phyloP scores from a whole-genome alignment of 2,113 vertebrate genomes.

The Ceyx melanurus region DNA sequence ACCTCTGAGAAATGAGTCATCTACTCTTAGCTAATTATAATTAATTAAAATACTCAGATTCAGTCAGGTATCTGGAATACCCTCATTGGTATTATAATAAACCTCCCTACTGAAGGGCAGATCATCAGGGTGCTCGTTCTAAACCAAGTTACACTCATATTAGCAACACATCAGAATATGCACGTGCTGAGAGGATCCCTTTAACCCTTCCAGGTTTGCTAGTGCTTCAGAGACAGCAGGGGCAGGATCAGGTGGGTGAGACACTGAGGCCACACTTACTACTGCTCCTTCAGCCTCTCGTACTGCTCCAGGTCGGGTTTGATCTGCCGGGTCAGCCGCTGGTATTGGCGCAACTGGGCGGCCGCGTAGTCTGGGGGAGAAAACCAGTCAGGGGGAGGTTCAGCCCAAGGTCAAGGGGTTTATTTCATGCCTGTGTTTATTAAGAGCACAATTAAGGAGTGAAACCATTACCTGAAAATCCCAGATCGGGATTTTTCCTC shows the following conservation, averaged over 20 bases:
- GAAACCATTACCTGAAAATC: conserved; percentile 86
- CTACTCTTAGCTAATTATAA: accelerated
- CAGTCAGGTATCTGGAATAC: too few species aligned
- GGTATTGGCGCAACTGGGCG: conserved; percentile 96
- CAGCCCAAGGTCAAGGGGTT: accelerated
- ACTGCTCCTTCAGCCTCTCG: conserved; percentile 82
- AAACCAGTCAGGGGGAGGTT: not conserved
- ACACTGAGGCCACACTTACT: conserved; percentile 69
- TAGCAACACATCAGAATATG: accelerated
- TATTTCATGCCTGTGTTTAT: accelerated
- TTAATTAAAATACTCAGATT: accelerated
- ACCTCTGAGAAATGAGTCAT: not conserved
- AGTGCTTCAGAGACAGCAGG: accelerated
- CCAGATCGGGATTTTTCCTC: conserved; percentile 91
- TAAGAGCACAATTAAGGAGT: accelerated
- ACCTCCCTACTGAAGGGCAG: accelerated
- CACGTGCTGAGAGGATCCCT: accelerated
- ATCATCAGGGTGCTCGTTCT: not conserved
- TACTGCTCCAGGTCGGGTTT: conserved; percentile 91
- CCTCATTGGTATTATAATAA: too few species aligned
- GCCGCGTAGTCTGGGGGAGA: conserved; percentile 87
- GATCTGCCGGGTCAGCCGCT: conserved; percentile 92
- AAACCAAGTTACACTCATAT: not conserved
- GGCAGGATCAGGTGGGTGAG: accelerated
- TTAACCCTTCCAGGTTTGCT: accelerated